Evolutionary conservation across 2,113 vertebrate genomes (phyloP), one percentile per base, ranked within the genome.

Genomic region (Eira barbara): DNA sequence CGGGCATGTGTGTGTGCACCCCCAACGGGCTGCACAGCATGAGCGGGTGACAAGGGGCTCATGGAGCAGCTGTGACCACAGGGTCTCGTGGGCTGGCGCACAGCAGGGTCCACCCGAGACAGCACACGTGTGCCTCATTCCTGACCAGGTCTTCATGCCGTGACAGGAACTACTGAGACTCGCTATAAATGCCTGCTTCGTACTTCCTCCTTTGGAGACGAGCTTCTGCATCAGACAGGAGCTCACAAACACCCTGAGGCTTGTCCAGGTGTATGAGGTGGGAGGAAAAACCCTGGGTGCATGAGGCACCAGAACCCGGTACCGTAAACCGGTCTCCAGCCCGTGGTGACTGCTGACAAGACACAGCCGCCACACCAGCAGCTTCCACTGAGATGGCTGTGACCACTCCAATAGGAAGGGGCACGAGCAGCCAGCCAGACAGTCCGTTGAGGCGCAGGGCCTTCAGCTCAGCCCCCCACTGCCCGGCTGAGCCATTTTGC

Each of bases 1-100:
- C 27, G 27, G 74, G 15, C 73, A 45, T 2, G 7, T 9, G 74
- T 0, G 14, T 14, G 13, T 8, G 42, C 7, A 0, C 27, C 73
- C 7, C 73, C 42, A 2, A 45, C 4, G 2, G 27, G 15, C 74
- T 31, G 27, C 27, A 76, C 2, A 8, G 34, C 15, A 17, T 36
- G 67, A 36, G 34, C 17, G 6, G 34, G 67, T 67, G 67, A 36
- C 67, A 10, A n/a, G 67, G 65, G 67, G 67, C 34, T 69, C 67
- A 2, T 9, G 18, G 67, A 36, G 34, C 34, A 69, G 34, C 34
- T 69, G 67, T 69, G 34, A 10, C 8, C 18, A 4, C 65, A 69
- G 67, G 67, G 7, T 36, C 67, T 69, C 17, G 0, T 8, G 1
- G 67, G 67, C 34, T 20, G 67, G 67, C 8, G 2, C 67, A 36